Evolutionary conservation across 2,888 invertebrate species (phyloP).

Genomic region (Apamea crenata): DNA sequence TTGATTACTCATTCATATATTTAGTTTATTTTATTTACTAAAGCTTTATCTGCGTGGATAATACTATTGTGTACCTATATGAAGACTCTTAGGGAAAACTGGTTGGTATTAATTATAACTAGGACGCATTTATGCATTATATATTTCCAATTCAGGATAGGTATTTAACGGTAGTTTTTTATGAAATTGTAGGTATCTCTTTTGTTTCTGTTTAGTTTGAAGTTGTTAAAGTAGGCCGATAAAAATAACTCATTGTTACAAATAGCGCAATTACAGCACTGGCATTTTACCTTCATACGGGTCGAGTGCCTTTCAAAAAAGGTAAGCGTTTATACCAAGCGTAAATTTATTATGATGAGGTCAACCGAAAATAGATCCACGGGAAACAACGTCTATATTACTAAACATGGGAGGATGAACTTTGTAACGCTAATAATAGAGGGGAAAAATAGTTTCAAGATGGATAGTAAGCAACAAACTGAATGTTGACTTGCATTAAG

Average conservation of each 20-base stretch:
- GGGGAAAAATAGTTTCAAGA: slow-evolving; percentile 70
- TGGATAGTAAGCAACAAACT: slow-evolving; percentile 72
- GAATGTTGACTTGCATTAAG: slow-evolving; percentile 77
- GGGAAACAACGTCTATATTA: slow-evolving; percentile 73
- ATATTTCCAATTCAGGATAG: slow-evolving; percentile 10
- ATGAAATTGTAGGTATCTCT: background rate
- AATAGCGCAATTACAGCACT: slow-evolving; percentile 65
- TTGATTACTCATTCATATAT: slow-evolving; percentile 14
- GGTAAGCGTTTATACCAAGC: slow-evolving; percentile 75
- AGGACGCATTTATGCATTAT: background rate
- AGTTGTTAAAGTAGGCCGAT: slow-evolving; percentile 13
- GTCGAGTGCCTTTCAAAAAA: slow-evolving; percentile 76
- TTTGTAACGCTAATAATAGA: slow-evolving; percentile 73
- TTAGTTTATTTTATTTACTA: slow-evolving; percentile 11
- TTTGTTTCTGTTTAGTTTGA: slow-evolving; percentile 30
- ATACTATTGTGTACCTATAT: background rate
- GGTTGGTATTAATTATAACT: background rate
- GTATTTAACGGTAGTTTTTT: background rate
- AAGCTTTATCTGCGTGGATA: background rate
- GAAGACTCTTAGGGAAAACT: slow-evolving; percentile 1
- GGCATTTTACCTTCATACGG: slow-evolving; percentile 80
- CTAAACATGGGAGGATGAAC: slow-evolving; percentile 75
- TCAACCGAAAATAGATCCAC: slow-evolving; percentile 80
- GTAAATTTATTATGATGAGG: slow-evolving; percentile 79
- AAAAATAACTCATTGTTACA: slow-evolving; percentile 40